Evolutionary conservation across 2,113 vertebrate genomes (phyloP).

Genomic region (Misgurnus mizolepis): DNA sequence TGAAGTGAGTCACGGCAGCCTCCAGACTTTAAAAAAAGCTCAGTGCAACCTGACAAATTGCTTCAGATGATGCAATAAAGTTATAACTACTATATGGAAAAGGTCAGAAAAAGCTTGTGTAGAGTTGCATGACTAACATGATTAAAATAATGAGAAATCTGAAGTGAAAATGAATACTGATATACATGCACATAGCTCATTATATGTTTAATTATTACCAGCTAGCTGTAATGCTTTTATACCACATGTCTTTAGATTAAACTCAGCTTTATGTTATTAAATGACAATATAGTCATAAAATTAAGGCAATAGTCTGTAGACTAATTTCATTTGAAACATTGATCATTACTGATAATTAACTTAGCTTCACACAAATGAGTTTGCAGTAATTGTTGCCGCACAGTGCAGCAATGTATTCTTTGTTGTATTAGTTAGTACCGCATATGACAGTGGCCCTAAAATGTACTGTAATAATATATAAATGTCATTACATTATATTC

Average conservation of each 20-base stretch:
- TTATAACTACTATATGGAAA: not conserved
- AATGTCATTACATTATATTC: too few species aligned
- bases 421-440: not conserved
- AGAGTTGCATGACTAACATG: slow-evolving; percentile 6
- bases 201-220: too few species aligned
- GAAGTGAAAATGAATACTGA: not conserved
- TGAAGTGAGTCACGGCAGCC: not conserved
- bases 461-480: not conserved
- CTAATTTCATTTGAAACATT: not conserved
- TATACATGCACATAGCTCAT: too few species aligned
- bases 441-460: not conserved
- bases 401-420: not conserved
- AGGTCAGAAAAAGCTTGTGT: not conserved
- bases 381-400: not conserved
- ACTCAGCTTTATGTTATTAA: not conserved
- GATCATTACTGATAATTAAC: not conserved
- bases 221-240: not conserved
- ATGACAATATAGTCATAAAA: not conserved
- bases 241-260: not conserved
- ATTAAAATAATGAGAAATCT: not conserved
- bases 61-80: slow-evolving; percentile 8
- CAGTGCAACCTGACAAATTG: not conserved
- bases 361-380: not conserved
- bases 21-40: not conserved
- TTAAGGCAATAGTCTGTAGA: not conserved